A percentile compares a stretch with the other conserved stretches of the same genome.
Conservation (phyloP, 2,113 vertebrate genomes). For the Heteronetta atricapilla region DNA sequence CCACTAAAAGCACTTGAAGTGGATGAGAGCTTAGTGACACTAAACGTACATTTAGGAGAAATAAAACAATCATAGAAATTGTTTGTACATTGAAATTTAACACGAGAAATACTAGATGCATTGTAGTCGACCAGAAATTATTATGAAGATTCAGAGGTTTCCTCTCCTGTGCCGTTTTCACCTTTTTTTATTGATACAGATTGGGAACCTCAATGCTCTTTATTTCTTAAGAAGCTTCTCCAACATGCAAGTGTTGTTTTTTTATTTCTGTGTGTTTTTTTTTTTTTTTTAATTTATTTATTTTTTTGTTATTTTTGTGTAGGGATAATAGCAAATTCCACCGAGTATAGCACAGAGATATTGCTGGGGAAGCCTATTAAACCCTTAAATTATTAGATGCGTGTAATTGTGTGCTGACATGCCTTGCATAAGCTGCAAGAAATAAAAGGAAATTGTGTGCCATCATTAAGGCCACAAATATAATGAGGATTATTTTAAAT, state of each 20-base stretch:
- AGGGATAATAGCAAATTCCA: constrained; percentile 1
- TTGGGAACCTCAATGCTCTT: neutral
- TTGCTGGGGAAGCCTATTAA: constrained; percentile 65
- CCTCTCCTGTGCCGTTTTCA: neutral
- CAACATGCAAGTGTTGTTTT: neutral
- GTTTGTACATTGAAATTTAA: neutral
- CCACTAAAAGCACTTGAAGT: neutral
- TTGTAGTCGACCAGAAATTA: neutral
- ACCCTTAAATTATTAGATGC: constrained; percentile 24
- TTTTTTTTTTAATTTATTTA: neutral
- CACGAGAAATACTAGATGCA: neutral
- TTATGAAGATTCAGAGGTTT: neutral
- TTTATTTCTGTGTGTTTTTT: too few relatives aligned
- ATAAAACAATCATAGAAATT: neutral
- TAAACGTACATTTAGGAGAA: neutral
- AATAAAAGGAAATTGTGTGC: constrained; percentile 60
- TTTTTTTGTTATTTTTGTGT: neutral
- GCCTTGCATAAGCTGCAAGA: constrained; percentile 52
- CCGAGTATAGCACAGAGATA: neutral
- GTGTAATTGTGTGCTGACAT: constrained; percentile 37
- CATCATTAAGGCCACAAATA: constrained; percentile 32
- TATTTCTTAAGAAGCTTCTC: neutral
- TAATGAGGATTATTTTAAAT: constrained; percentile 65
- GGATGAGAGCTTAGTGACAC: neutral
- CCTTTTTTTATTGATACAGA: neutral